Conservation (phyloP, 1,140 invertebrate species). For the Brachionus calyciflorus region DNA sequence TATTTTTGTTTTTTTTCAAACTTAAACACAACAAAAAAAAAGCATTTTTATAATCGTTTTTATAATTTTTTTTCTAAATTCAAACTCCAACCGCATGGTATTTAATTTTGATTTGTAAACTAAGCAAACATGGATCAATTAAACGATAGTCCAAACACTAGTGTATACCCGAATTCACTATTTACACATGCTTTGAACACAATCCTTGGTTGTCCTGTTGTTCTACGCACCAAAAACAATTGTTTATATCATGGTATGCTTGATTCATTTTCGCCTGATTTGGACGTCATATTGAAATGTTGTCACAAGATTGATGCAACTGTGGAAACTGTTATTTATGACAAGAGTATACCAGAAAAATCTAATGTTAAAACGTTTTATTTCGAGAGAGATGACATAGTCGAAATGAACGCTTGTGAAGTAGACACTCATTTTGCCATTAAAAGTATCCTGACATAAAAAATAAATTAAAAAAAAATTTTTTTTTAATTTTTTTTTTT, state of each 20-base stretch:
- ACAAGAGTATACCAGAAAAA: constrained; percentile 8
- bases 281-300: constrained; percentile 5
- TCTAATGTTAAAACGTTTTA: background rate
- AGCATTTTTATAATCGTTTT: too few relatives aligned
- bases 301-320: constrained; percentile 35
- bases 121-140: background rate
- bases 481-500: background rate
- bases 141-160: background rate
- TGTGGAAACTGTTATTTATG: constrained; percentile 4
- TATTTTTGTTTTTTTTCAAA: too few relatives aligned
- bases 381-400: constrained; percentile 11
- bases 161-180: too few relatives aligned
- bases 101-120: too few relatives aligned
- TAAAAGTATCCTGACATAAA: background rate
- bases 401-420: constrained; percentile 15
- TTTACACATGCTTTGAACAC: constrained; percentile 10
- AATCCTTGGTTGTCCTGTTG: constrained; percentile 37
- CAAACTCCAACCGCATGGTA: too few relatives aligned
- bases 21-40: too few relatives aligned
- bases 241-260: constrained; percentile 16
- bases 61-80: too few relatives aligned
- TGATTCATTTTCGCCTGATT: background rate
- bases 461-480: background rate
- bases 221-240: background rate
- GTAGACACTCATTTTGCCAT: constrained; percentile 22